Evolutionary conservation across 2,888 invertebrate genomes (phyloP), one percentile per base, ranked within the genome.

Genomic region (Microctonus aethiopoides): DNA sequence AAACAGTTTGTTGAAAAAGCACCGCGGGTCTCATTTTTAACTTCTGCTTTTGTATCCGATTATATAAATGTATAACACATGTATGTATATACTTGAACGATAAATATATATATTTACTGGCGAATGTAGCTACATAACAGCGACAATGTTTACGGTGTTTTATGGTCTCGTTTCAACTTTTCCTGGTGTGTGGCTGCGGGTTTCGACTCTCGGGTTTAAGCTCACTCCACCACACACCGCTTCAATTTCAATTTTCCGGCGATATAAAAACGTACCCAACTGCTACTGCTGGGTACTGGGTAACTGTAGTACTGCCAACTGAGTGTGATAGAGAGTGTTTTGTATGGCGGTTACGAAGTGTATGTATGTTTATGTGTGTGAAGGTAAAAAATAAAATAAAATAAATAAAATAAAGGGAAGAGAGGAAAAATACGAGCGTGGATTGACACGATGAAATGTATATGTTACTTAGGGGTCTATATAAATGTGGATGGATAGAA

Each of bases 201-300:
- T n/a, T n/a, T 39, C n/a, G 16, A 46, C 71, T 65, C 68, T 66
- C 56, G 61, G 70, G 56, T 62, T 66, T 67, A 16, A 70, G 52
- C 71, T 63, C 63, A 57, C 41, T 72, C 63, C 64, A 63, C 74
- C 74, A 76, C 72, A 72, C 74, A 75, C 72, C 76, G 74, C 75
- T 77, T 77, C 76, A 77, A 79, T 80, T 82, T 80, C 81, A 82
- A 82, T 82, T 81, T 81, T 78, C 77, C 79, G 76, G 74, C 74
- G 78, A 80, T 79, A 80, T 80, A 81, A 80, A 81, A 78, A 78
- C 80, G 76, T 76, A 78, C 52, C 64, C 67, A 57, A 71, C 71
- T 68, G 66, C 72, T 74, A 67, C 16, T 46, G 70, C 62, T 52
- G 72, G n/a, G n/a, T n/a, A n/a, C n/a, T 71, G n/a, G n/a, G n/a